These are phyloP conservation scores for Drosophila tani DNA, from an alignment of 1,140 invertebrate genomes.

Conservation along the genomic window DNA sequence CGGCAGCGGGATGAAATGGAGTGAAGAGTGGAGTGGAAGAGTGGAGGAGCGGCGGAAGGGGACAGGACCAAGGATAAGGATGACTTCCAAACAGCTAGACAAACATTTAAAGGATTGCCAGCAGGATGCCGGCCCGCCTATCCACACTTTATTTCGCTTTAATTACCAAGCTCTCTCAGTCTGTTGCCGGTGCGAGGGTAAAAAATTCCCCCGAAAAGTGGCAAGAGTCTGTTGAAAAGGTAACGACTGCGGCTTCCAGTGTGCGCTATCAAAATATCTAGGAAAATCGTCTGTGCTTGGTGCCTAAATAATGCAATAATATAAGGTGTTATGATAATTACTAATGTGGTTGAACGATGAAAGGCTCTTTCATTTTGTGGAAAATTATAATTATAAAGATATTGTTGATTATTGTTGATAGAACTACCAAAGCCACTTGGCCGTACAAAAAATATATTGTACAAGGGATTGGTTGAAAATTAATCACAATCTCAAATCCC, in stretches of 20 bases:
- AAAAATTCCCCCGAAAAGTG: constrained; percentile 2
- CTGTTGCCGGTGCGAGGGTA: constrained; percentile 2
- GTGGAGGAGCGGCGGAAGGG: background rate
- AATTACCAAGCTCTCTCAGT: constrained; percentile 58
- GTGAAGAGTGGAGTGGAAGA: background rate
- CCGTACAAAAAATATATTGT: background rate
- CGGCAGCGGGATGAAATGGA: background rate
- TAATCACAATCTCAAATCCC: background rate
- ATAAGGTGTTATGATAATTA: constrained; percentile 24
- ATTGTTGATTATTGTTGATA: background rate
- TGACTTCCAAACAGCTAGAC: constrained; percentile 57
- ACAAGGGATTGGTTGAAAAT: background rate
- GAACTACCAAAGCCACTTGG: background rate
- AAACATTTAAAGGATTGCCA: constrained; percentile 65
- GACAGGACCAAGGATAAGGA: constrained; percentile 44
- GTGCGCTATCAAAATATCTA: constrained; percentile 3
- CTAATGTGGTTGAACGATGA: constrained; percentile 2
- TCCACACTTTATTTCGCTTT: constrained; percentile 62
- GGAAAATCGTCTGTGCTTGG: constrained; percentile 1
- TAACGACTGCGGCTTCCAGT: constrained; percentile 3
- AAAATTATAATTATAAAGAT: background rate
- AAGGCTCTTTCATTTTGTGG: constrained; percentile 3
- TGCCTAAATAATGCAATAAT: constrained; percentile 8
- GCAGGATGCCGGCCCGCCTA: constrained; percentile 48
- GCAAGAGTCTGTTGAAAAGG: background rate